A percentile compares a stretch with the other conserved stretches of the same genome.
phyloP scores from a whole-genome alignment of 2,113 vertebrate genomes.

The Chaetodon trifascialis region DNA sequence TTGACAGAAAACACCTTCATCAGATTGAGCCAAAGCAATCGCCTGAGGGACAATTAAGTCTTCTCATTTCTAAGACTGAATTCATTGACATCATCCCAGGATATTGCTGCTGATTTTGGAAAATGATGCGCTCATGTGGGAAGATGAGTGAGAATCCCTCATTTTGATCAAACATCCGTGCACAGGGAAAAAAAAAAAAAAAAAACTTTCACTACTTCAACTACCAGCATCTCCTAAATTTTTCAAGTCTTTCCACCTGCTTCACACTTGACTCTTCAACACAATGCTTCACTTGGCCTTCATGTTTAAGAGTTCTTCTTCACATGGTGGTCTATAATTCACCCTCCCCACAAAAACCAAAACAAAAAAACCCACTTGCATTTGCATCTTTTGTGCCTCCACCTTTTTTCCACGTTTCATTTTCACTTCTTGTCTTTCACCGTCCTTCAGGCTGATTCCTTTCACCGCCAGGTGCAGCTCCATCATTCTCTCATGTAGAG shows the following conservation, averaged over 20 bases:
- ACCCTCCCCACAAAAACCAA: slow-evolving; percentile 5
- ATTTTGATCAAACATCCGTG: slow-evolving; percentile 1
- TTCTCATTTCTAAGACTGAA: neutral
- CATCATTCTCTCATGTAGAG: neutral
- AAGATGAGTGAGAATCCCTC: neutral
- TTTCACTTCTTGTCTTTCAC: slow-evolving; percentile 27
- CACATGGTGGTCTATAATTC: slow-evolving; percentile 10
- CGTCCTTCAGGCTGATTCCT: slow-evolving; percentile 6
- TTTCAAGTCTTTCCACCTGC: slow-evolving; percentile 18
- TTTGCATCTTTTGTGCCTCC: neutral
- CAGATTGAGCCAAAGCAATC: neutral
- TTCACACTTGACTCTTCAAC: slow-evolving; percentile 30
- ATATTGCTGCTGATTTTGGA: neutral
- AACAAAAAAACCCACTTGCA: neutral
- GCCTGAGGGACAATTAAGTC: neutral
- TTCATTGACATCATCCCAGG: too few relatives aligned
- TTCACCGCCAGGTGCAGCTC: slow-evolving; percentile 34
- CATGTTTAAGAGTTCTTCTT: slow-evolving; percentile 20
- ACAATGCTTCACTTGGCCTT: slow-evolving; percentile 40
- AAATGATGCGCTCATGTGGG: neutral
- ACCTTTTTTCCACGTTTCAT: slow-evolving; percentile 8
- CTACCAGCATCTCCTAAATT: neutral
- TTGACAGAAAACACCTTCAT: neutral
- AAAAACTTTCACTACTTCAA: neutral
- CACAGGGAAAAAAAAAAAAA: neutral